These are phyloP conservation scores for Mionectes olivaceus DNA, from an alignment of 2,797 vertebrate species.

Conservation along the genomic window DNA sequence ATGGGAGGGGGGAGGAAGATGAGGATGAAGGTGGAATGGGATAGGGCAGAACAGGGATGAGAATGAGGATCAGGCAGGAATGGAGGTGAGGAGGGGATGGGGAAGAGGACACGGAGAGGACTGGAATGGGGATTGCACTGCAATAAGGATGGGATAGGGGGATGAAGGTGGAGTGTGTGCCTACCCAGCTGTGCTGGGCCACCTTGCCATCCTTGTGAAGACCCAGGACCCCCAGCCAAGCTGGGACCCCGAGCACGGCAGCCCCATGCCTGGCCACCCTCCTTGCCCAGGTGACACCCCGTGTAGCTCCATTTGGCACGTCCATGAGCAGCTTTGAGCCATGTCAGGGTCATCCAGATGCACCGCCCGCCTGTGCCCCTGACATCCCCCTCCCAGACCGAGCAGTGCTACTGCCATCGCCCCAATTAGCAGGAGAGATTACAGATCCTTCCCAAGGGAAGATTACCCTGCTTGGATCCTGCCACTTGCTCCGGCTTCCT, in stretches of 20 bases:
- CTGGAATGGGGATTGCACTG: neutral
- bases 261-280: neutral
- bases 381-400: neutral
- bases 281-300: neutral
- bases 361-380: rapidly evolving
- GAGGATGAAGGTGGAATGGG: neutral
- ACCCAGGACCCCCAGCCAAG: neutral
- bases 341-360: neutral
- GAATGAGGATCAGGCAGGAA: neutral
- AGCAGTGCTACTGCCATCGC: neutral
- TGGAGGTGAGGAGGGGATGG: neutral
- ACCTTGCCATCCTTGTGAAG: neutral
- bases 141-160: neutral
- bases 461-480: slow-evolving; percentile 18
- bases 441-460: neutral
- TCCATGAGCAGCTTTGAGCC: rapidly evolving
- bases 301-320: rapidly evolving
- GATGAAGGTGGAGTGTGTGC: rapidly evolving
- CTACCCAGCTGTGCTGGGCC: neutral
- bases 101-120: neutral
- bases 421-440: slow-evolving; percentile 38
- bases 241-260: rapidly evolving
- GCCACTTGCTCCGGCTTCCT: neutral
- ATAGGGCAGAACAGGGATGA: neutral
- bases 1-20: neutral